Percentiles rank a stretch among this genome's conserved stretches.
Conservation (phyloP, 2,113 vertebrate species). For the Podarcis muralis region DNA sequence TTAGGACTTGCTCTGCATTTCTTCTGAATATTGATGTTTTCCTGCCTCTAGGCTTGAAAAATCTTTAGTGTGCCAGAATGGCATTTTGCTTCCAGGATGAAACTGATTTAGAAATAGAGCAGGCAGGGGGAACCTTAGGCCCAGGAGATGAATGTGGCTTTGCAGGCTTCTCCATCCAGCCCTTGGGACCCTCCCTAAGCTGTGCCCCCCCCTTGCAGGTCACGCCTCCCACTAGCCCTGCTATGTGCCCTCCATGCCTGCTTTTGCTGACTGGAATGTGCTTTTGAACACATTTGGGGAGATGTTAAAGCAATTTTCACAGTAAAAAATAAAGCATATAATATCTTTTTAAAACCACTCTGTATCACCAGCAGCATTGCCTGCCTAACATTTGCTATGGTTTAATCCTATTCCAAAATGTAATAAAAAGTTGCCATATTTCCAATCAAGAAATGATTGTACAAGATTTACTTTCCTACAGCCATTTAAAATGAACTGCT, state of each 20-base stretch:
- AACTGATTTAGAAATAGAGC: neutral
- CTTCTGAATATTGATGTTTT: neutral
- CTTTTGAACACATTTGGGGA: too few species aligned
- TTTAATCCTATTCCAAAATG: too few species aligned
- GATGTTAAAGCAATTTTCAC: neutral
- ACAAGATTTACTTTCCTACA: too few species aligned
- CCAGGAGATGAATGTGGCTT: too few species aligned
- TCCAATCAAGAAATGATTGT: too few species aligned
- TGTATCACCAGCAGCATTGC: neutral
- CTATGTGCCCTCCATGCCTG: too few species aligned
- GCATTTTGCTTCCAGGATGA: neutral
- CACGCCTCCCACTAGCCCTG: too few species aligned
- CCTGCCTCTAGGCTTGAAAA: neutral
- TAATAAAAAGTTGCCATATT: too few species aligned
- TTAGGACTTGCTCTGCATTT: neutral
- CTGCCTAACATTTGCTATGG: neutral
- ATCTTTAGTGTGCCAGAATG: neutral
- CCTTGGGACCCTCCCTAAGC: too few species aligned
- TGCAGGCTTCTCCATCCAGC: neutral
- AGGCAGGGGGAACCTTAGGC: neutral
- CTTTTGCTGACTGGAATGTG: neutral
- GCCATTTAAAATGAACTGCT: too few species aligned
- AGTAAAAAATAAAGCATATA: neutral
- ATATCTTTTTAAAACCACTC: neutral
- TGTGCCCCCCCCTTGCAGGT: too few species aligned